Conservation (phyloP, 2,113 vertebrate genomes). For the Hippocampus guttulatus region DNA sequence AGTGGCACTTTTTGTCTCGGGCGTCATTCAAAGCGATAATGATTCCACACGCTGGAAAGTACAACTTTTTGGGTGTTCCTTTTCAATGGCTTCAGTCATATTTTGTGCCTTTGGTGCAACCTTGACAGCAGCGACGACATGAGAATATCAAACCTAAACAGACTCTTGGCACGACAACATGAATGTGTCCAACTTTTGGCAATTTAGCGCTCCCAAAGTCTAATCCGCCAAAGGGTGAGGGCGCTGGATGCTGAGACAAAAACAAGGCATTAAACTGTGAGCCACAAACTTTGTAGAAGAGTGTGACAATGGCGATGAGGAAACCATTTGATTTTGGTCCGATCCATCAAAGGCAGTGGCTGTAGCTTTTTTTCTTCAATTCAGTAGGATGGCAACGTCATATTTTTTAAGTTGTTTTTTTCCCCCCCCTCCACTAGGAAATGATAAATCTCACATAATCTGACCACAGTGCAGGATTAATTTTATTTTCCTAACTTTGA, state of each 20-base stretch:
- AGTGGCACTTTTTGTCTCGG: slow-evolving; percentile 12
- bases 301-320: neutral
- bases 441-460: no score
- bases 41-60: slow-evolving; percentile 3
- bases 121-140: slow-evolving; percentile 31
- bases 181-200: slow-evolving; percentile 7
- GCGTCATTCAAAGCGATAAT: neutral
- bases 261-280: slow-evolving; percentile 20
- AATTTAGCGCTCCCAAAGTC: slow-evolving; percentile 13
- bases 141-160: slow-evolving; percentile 38
- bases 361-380: neutral
- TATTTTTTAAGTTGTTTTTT: neutral
- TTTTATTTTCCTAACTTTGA: no score
- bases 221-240: neutral
- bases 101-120: slow-evolving; percentile 3
- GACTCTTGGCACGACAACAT: slow-evolving; percentile 33
- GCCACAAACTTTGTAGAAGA: slow-evolving; percentile 7
- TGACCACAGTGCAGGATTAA: no score
- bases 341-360: neutral
- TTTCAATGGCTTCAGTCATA: slow-evolving; percentile 9
- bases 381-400: neutral
- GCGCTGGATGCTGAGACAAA: slow-evolving; percentile 4
- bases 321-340: neutral
- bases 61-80: slow-evolving; percentile 1
- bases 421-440: no score